Base-by-base conservation (phyloP, 1,140 invertebrate genomes). In the Orchesella cincta region DNA sequence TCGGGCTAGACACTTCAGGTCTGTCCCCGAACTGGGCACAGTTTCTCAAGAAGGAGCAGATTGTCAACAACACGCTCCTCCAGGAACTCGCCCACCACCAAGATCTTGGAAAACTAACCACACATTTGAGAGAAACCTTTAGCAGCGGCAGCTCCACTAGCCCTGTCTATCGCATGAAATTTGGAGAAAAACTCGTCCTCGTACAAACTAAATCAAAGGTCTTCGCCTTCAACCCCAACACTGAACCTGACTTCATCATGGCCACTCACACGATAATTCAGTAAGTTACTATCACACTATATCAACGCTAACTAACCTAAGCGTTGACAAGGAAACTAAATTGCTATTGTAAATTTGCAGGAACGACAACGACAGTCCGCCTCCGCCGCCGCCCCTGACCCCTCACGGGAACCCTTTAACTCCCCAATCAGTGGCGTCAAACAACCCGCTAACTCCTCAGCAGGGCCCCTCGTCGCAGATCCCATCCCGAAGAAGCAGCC, bases 141-240 rank as follows among this genome's bases (percentile, higher is more conserved):
- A 87, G 90, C 83, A 86, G 87, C 34, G 91, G 91, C 36, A 88
- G 89, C 80, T 89, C 89, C 83, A 90, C 91, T 83, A 92, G 92
- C 86, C 88, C 89, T 79, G 89, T 93, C 39, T 96, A 94, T 87
- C 89, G 92, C 76, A 85, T 97, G 78, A 90, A 91, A 81, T 83
- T 97, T 76, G 86, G 88, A 74, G 92, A 94, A 84, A 91, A 90
- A 83, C 93, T 91, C 86, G 88, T 96, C 76, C 90, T 92, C 85
- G 92, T 96, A 76, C 93, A 93, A 88, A 94, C 94, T 46, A 94
- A 93, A 85, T 94, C 94, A 82, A 93, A 93, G 86, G 87, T 93
- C 77, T 96, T 96, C 84, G 90, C 90, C 82, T 89, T 88, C 34
- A 92, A 90, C 84, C 88, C 89, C 57, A 88, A 90, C 78, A 85